phyloP scores from a whole-genome alignment of 2,888 invertebrate genomes.

The Caradrina clavipalpis region DNA sequence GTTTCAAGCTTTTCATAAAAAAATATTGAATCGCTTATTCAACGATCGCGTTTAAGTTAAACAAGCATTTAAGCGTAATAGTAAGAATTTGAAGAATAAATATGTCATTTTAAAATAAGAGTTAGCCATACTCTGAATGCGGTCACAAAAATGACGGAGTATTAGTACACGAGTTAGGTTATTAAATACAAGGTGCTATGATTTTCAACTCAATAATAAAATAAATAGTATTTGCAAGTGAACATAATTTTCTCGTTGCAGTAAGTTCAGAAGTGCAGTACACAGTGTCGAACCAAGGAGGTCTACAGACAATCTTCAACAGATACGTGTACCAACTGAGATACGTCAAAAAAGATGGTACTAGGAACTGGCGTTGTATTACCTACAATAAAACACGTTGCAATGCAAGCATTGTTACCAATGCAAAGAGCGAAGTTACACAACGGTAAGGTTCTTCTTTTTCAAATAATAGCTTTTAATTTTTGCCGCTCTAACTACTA shows the following conservation, averaged over 20 bases:
- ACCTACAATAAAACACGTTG: constrained; percentile 78
- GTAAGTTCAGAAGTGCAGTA: constrained; percentile 71
- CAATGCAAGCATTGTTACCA: constrained; percentile 79
- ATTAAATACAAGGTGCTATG: too few relatives aligned
- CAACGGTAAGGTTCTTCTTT: constrained; percentile 73
- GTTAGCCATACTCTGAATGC: too few relatives aligned
- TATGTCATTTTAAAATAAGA: too few relatives aligned
- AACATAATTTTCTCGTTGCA: constrained; percentile 29
- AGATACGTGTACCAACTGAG: constrained; percentile 82
- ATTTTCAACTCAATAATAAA: too few relatives aligned
- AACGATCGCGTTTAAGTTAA: too few relatives aligned
- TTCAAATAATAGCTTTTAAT: not conserved
- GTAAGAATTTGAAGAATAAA: too few relatives aligned
- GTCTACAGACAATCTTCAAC: constrained; percentile 81
- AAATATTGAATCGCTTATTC: too few relatives aligned
- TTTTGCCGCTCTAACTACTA: too few relatives aligned
- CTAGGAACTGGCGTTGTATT: constrained; percentile 82
- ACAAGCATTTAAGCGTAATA: too few relatives aligned
- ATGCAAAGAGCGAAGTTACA: constrained; percentile 73
- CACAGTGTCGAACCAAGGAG: constrained; percentile 82
- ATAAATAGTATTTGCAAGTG: too few relatives aligned
- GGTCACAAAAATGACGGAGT: too few relatives aligned
- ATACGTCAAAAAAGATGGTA: constrained; percentile 70
- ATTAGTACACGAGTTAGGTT: too few relatives aligned
- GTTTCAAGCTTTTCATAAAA: not conserved